Percentiles rank a stretch among this genome's conserved stretches.
These are phyloP conservation scores for Mobula birostris DNA, from an alignment of 2,113 vertebrate genomes.

Conservation along the genomic window DNA sequence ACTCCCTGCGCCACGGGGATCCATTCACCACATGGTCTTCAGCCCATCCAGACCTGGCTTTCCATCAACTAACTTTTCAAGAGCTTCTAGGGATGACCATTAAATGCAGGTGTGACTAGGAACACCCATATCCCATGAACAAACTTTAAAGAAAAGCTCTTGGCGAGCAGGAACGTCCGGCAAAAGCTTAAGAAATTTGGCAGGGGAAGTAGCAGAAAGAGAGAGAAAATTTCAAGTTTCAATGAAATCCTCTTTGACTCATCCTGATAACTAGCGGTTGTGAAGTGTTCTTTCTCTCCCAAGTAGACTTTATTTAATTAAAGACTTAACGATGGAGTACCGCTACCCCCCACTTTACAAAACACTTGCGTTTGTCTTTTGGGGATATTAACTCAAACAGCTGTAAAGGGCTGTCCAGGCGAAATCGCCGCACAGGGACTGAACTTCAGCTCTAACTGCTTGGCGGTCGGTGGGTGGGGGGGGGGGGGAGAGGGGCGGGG, in stretches of 20 bases:
- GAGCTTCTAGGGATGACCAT: no score
- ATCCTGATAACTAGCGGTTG: not conserved
- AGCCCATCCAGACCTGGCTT: no score
- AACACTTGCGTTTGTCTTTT: not conserved
- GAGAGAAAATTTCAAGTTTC: not conserved
- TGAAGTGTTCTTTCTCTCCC: not conserved
- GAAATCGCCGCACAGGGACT: not conserved
- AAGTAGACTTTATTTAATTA: not conserved
- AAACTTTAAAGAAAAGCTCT: no score
- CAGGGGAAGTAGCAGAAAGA: no score
- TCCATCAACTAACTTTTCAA: no score
- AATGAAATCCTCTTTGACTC: not conserved
- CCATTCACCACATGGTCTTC: no score
- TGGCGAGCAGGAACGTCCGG: not conserved
- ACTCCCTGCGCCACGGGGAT: no score
- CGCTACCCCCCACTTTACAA: no score
- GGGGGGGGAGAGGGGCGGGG: not conserved
- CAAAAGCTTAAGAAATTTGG: not conserved
- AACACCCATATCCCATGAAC: no score
- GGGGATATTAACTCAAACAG: not conserved
- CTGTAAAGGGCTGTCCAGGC: not conserved
- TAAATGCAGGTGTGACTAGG: no score
- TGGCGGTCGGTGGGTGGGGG: not conserved
- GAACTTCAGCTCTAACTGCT: not conserved
- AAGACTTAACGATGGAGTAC: not conserved